Base-by-base conservation (phyloP, 2,797 vertebrate species). In the Synaphobranchus kaupii region DNA sequence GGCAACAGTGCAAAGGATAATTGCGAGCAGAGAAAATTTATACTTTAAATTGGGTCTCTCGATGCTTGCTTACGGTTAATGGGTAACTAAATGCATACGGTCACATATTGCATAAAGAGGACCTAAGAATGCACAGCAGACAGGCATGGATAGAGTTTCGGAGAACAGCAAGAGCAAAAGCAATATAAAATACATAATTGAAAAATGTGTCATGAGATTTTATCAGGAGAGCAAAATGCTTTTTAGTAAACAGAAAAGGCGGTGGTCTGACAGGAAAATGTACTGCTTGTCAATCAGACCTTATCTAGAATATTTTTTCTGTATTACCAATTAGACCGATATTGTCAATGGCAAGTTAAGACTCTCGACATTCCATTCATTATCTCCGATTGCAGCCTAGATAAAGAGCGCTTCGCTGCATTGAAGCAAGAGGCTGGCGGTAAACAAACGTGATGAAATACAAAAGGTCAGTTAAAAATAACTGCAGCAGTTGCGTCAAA, bases 161-260 rank as follows among this genome's bases (percentile, higher is more conserved):
- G 17, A 63, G 66, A 73, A 39, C 22, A 20, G 73, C 39, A 6
- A 78, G n/a, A 15, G 15, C 73, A 22, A 47, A 8, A 39, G 73
- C 22, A 78, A 78, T 78, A 78, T 44, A 44, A 78, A 78, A 78
- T 39, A 39, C 22, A 22, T 78, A 78, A 78, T 44, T 78, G 31
- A 78, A 78, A 78, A 78, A 78, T 22, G 34, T 22, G 39, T 44
- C 73, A 22, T 44, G 17, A 44, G 73, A 78, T 78, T 78, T 78
- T 78, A 78, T 78, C 73, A 44, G 15, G 3, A 39, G 73, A 20
- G 73, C 34, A 47, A 20, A 44, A 44, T 44, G 73, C 15, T 44
- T 78, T 39, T 78, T 15, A 78, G 34, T 78, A 44, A 39, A 39
- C 34, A 44, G 4, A 78, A 39, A 47, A 44, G 4, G 17, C 34